Evolutionary conservation across 2,888 invertebrate genomes (phyloP), one percentile per base, ranked within the genome.

Genomic region (Mythimna pallens): DNA sequence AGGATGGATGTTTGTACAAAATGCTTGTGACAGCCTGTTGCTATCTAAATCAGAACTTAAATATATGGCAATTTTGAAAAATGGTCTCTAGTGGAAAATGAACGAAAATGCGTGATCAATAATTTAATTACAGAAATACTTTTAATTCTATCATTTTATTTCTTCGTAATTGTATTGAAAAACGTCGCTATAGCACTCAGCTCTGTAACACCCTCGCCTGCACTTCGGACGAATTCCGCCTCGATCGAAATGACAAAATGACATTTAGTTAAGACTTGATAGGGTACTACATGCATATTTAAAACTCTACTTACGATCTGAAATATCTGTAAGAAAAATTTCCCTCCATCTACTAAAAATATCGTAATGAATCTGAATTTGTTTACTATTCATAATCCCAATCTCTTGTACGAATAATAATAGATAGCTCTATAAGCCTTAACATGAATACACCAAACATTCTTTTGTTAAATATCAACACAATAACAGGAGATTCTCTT

Each of bases 1-100:
- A 89, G 89, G 9, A 9, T 36, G 36, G 1, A 36, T 36, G 2
- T 36, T 36, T 36, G 36, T 9, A 36, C 9, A 36, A 36, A 36
- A 36, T 36, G 9, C 36, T 36, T 36, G 9, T 9, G 9, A 36
- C 10, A 36, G 36, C 36, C 36, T 9, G 36, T 36, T 36, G 9
- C 36, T 9, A 36, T 8, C 8, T 36, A 9, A 36, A 36, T 9
- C 9, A 36, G 9, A 1, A 36, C 36, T 36, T 8, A 36, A 36
- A 36, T 36, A 36, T 36, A 8, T 36, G 8, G 36, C 9, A 9
- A 36, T 36, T 36, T 9, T 36, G 36, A 9, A 36, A 36, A 36
- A 36, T 36, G 9, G 36, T 36, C 8, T 36, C 10, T 1, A 36
- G 9, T 36, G 36, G 36, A 36, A 36, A 36, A 36, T 36, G 36